Evolutionary conservation across 2,113 vertebrate genomes (phyloP).

Genomic region (Oriolus oriolus): DNA sequence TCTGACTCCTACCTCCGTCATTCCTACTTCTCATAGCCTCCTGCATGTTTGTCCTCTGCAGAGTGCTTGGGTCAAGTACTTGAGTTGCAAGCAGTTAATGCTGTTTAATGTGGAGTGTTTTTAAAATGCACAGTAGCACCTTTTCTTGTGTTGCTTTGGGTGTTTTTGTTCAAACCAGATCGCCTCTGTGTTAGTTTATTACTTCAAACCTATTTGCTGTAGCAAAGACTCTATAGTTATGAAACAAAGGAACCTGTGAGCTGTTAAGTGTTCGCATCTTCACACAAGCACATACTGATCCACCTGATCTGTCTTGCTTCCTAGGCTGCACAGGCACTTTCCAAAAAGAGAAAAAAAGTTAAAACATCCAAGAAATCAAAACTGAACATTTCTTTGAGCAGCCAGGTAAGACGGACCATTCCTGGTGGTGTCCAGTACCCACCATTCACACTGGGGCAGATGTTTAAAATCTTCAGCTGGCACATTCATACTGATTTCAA

Average conservation of each 20-base stretch:
- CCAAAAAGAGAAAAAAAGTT: neutral
- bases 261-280: neutral
- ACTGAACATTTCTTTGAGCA: slow-evolving; percentile 1
- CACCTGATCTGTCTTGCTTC: neutral
- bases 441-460: fast-evolving
- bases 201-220: neutral
- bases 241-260: neutral
- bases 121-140: neutral
- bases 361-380: neutral
- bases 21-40: too few relatives aligned
- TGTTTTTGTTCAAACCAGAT: neutral
- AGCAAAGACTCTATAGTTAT: neutral
- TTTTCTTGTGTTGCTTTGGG: neutral
- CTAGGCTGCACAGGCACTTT: slow-evolving; percentile 51
- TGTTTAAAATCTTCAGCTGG: neutral
- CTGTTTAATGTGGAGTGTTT: fast-evolving
- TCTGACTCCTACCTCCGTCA: too few relatives aligned
- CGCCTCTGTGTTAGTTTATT: neutral
- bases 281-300: neutral
- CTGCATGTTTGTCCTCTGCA: neutral
- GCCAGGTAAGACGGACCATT: slow-evolving; percentile 51
- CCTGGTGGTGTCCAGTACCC: neutral
- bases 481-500: neutral
- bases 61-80: neutral
- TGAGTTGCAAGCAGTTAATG: neutral